Base-by-base conservation (phyloP, 2,113 vertebrate species). In the Podarcis raffonei region DNA sequence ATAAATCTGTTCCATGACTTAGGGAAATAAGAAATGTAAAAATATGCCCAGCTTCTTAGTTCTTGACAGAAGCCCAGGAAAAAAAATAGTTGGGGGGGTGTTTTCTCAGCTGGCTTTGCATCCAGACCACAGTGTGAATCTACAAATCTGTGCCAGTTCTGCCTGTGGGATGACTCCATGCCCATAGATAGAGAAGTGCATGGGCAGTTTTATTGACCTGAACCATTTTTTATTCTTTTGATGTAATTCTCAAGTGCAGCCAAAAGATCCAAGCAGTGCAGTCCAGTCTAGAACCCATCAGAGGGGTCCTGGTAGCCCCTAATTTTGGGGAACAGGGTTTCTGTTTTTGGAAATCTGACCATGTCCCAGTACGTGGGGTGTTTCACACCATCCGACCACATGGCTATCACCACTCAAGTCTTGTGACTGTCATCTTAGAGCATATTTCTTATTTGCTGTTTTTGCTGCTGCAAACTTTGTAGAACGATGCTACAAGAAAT, bases 11-110 rank as follows among this genome's bases (percentile, higher is more conserved):
- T 86, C 83, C 42, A 30, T 65, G 59, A 76, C 0, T 0, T 86
- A 68, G 77, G 16, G 5, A 86, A 80, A 86, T 48, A 89, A 90
- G 75, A 15, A 35, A 83, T 76, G 79, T 37, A 48, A 69, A 90
- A 69, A 48, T 62, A 82, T 75, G 84, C 75, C 75, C 20, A 42
- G 32, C 30, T 78, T 32, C 42, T 83, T 75, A 74, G 18, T 75
- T 59, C 39, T 78, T 22, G 35, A 20, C 35, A 89, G 71, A 89
- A 86, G 37, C 25, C 27, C 23, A 81, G 59, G 35, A 80, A 81
- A 8, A 11, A 87, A 85, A 90, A 74, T n/a, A 23, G 2, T 81
- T 30, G 66, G 23, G 65, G 68, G 42, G 5, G 39, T 1, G 5
- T 12, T 11, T 90, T 84, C 9, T 25, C 25, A 84, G 39, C 30